Evolutionary conservation across 2,797 vertebrate species (phyloP).

Genomic region (Eurystomus glaucurus): DNA sequence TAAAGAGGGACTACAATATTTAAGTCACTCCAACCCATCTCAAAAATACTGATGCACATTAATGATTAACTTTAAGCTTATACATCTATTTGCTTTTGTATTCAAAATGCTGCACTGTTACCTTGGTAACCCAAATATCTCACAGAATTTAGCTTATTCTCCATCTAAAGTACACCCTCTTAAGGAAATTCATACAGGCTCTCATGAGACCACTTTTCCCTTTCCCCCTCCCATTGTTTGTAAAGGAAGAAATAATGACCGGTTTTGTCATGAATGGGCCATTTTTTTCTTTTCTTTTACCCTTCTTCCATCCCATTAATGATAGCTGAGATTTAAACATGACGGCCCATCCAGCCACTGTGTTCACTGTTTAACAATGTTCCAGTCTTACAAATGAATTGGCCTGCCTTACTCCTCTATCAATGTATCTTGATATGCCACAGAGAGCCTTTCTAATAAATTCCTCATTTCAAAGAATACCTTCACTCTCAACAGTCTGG

Average conservation of each 20-base stretch:
- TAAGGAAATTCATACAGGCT: slow-evolving; percentile 67
- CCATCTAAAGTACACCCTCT: slow-evolving; percentile 76
- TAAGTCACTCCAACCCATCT: slow-evolving; percentile 64
- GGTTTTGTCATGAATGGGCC: slow-evolving; percentile 30
- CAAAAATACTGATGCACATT: slow-evolving; percentile 78
- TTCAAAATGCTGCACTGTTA: slow-evolving; percentile 60
- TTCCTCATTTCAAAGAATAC: neutral
- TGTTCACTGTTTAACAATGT: neutral
- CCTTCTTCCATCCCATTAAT: slow-evolving; percentile 42
- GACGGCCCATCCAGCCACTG: neutral
- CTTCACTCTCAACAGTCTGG: neutral
- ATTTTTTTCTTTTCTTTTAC: slow-evolving; percentile 57
- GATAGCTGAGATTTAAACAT: slow-evolving; percentile 38
- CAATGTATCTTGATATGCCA: fast-evolving
- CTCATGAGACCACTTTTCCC: slow-evolving; percentile 46
- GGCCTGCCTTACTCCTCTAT: neutral
- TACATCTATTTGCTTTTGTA: slow-evolving; percentile 77
- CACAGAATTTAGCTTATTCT: slow-evolving; percentile 54
- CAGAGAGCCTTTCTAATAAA: neutral
- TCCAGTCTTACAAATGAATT: slow-evolving; percentile 14
- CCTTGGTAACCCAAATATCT: slow-evolving; percentile 74
- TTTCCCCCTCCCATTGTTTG: slow-evolving; percentile 63
- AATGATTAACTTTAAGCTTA: slow-evolving; percentile 81
- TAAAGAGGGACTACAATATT: slow-evolving; percentile 66
- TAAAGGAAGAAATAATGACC: slow-evolving; percentile 71